Percentiles rank a stretch among this genome's conserved stretches.
phyloP scores from a whole-genome alignment of 2,113 vertebrate species.

The Brienomyrus brachyistius region DNA sequence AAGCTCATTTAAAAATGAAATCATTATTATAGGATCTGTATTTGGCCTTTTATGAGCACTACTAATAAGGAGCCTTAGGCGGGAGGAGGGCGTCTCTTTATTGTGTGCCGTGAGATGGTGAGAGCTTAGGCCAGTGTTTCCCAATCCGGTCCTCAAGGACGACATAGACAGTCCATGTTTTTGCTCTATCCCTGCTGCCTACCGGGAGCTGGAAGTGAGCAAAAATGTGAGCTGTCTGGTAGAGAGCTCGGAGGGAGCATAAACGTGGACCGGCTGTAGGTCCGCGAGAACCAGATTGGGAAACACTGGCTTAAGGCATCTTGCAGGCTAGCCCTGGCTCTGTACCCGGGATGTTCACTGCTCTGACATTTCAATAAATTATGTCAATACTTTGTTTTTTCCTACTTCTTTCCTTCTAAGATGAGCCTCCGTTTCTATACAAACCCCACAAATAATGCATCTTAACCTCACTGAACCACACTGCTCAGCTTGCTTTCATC shows the following conservation, averaged over 20 bases:
- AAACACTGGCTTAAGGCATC: background rate
- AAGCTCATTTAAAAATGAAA: background rate
- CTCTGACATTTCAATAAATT: slow-evolving; percentile 3
- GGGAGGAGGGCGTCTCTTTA: background rate
- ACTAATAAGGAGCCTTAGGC: background rate
- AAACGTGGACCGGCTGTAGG: background rate
- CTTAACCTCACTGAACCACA: background rate
- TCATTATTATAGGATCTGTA: background rate
- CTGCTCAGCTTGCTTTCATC: background rate
- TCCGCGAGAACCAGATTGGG: background rate
- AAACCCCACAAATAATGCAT: background rate
- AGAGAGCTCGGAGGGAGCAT: background rate
- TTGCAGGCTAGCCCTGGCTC: background rate
- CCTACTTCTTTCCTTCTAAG: background rate
- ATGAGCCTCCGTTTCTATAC: background rate
- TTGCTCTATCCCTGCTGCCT: too few relatives aligned
- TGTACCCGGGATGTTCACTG: background rate
- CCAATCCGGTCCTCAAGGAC: background rate
- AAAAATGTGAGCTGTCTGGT: background rate
- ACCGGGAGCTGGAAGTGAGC: background rate
- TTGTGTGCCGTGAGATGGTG: background rate
- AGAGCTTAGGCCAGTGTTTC: background rate
- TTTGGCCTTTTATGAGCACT: background rate
- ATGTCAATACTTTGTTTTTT: background rate
- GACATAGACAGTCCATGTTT: background rate